Percentiles rank a stretch among this genome's conserved stretches.
These are phyloP conservation scores for Ceratotherium simum DNA, from an alignment of 2,113 vertebrate genomes.

Conservation along the genomic window DNA sequence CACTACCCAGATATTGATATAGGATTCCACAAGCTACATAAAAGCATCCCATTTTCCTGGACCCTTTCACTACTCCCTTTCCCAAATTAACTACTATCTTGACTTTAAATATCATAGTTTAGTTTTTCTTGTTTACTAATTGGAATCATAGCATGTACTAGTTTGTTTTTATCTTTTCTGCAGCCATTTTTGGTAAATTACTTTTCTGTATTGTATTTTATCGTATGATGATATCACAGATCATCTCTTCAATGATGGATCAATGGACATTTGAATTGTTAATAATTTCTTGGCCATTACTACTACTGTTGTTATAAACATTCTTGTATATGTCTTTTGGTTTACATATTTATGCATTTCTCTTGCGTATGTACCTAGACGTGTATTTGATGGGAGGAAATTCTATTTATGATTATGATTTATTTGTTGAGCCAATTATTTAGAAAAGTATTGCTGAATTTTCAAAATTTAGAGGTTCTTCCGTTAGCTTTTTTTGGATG, in stretches of 20 bases:
- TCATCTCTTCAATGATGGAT: neutral
- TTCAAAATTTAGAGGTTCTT: neutral
- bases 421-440: neutral
- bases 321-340: neutral
- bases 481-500: neutral
- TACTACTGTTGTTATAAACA: neutral
- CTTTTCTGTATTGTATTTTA: too few species aligned
- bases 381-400: neutral
- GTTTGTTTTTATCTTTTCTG: neutral
- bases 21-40: neutral
- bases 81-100: neutral
- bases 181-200: neutral
- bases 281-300: neutral
- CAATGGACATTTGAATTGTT: neutral
- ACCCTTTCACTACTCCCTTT: neutral
- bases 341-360: neutral
- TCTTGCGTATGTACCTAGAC: neutral
- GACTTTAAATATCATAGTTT: neutral
- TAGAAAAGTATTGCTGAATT: neutral
- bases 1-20: neutral
- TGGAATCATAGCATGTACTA: neutral
- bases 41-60: too few species aligned
- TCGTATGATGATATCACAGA: neutral
- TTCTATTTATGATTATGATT: neutral
- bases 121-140: neutral